These are phyloP conservation scores for Strix occidentalis DNA, from an alignment of 2,797 vertebrate genomes.

Conservation along the genomic window DNA sequence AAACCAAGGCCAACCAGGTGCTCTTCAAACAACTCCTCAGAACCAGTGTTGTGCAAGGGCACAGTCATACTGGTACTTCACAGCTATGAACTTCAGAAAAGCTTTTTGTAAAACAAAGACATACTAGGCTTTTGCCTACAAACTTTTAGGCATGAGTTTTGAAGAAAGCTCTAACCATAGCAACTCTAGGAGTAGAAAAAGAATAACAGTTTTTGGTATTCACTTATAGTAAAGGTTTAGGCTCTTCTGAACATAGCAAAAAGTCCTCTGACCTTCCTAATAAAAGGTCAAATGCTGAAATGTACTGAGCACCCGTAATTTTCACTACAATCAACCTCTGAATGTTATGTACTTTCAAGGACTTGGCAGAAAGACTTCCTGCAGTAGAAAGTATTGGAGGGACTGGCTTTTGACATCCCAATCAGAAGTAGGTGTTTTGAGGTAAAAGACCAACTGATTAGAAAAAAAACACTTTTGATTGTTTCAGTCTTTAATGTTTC, in stretches of 20 bases:
- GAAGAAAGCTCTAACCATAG: background rate
- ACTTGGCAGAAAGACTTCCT: background rate
- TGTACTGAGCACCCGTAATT: background rate
- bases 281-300: background rate
- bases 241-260: background rate
- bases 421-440: background rate
- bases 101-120: background rate
- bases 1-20: background rate
- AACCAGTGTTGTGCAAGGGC: background rate
- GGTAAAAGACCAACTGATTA: background rate
- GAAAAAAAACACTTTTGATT: background rate
- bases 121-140: background rate
- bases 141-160: background rate
- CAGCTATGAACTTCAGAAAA: background rate
- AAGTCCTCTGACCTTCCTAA: background rate
- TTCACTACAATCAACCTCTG: slow-evolving; percentile 8
- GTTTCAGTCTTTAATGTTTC: background rate
- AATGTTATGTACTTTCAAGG: background rate
- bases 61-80: background rate
- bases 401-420: background rate
- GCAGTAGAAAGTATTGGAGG: background rate
- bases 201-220: background rate
- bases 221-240: background rate
- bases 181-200: background rate
- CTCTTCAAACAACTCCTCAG: background rate